Evolutionary conservation across 2,113 vertebrate species (phyloP), one percentile per base, ranked within the genome.

Genomic region (Hyperopisus bebe): DNA sequence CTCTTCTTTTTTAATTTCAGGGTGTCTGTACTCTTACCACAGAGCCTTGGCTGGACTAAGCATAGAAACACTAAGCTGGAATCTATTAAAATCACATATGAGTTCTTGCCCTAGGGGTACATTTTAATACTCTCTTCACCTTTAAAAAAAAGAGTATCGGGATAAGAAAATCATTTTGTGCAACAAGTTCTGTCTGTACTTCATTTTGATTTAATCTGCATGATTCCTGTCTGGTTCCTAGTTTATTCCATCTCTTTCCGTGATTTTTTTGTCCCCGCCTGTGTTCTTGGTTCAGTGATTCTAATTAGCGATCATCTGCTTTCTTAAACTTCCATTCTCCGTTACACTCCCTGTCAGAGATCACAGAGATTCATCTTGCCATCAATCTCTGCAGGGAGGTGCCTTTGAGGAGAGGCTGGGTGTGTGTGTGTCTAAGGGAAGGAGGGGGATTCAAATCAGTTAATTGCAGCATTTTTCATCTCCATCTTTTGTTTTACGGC

Each of bases 381-480:
- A 97, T 97, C 96, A 96, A 96, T 97, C 96, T 96, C 96, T 96
- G 96, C 96, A 96, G 96, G 96, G 96, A 96, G 96, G 95, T 82
- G 66, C 84, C 44, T 88, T 88, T 89, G 86, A 19, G 70, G 62
- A 50, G 15, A 24, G 77, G 39, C 15, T 39, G 62, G 87, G 66
- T 77, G 83, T 21, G 48, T 55, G 55, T 88, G 87, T 44, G 24
- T 88, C 9, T 58, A 50, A 96, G 97, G 96, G 96, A 97, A 97
- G 97, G 93, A 93, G 93, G 94, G 97, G 98, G 98, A 99, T 98
- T 99, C 98, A 99, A 99, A 99, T 99, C 98, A 98, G 98, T 98
- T 99, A 99, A 99, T 98, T 99, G 98, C 98, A 96, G 97, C 98
- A 99, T 99, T 99, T 99, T 99, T 98, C 98, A 99, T 98, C 97